Conservation (phyloP, 2,888 invertebrate genomes). For the Eupelmus urozonus region DNA sequence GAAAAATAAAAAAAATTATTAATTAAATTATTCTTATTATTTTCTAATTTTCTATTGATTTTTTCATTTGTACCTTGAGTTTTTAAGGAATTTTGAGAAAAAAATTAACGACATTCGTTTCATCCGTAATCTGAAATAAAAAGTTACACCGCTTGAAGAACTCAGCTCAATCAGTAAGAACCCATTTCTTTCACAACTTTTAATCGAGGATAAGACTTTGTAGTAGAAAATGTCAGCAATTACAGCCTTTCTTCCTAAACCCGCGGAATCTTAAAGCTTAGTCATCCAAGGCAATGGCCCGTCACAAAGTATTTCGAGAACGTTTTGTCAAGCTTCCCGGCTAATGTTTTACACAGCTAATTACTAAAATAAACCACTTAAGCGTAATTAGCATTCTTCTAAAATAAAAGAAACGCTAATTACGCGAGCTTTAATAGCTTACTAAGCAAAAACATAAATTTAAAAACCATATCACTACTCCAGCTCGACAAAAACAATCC, state of each 20-base stretch:
- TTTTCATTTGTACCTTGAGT: too few relatives aligned
- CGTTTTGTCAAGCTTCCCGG: not conserved
- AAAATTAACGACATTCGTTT: too few relatives aligned
- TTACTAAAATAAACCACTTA: constrained; percentile 27
- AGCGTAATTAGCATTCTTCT: constrained; percentile 25
- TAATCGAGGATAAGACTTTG: constrained; percentile 72
- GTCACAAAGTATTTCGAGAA: constrained; percentile 18
- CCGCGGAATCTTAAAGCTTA: constrained; percentile 56
- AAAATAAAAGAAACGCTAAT: not conserved
- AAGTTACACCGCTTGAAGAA: not conserved
- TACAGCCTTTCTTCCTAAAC: constrained; percentile 61
- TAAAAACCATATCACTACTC: too few relatives aligned
- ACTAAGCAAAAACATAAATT: too few relatives aligned
- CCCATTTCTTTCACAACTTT: constrained; percentile 72
- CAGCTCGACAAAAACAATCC: too few relatives aligned
- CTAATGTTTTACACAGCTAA: not conserved
- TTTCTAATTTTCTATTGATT: too few relatives aligned
- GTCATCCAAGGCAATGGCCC: constrained; percentile 61
- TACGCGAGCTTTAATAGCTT: too few relatives aligned
- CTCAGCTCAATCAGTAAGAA: constrained; percentile 47
- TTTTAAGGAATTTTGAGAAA: too few relatives aligned
- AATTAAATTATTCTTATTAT: too few relatives aligned
- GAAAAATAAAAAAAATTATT: too few relatives aligned
- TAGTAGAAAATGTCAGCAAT: constrained; percentile 66
- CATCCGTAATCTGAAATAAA: not conserved